Percentiles rank a stretch among this genome's conserved stretches.
phyloP scores from a whole-genome alignment of 2,113 vertebrate genomes.

The Isichthys henryi region DNA sequence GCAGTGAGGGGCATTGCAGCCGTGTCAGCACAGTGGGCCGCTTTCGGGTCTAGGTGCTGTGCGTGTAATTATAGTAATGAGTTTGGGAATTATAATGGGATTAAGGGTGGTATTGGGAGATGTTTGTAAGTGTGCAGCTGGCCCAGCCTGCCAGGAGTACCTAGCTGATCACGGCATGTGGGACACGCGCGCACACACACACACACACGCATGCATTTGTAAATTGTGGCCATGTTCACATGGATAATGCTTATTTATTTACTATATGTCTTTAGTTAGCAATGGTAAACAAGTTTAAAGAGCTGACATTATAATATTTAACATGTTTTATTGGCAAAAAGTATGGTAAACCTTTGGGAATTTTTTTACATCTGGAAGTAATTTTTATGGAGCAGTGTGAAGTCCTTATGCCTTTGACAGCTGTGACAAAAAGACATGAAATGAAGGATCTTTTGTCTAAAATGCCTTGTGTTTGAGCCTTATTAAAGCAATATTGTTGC shows the following conservation, averaged over 20 bases:
- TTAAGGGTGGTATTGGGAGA: neutral
- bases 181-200: neutral
- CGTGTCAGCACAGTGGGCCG: neutral
- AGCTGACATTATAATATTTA: neutral
- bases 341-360: neutral
- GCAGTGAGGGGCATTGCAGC: neutral
- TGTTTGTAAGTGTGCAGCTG: neutral
- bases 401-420: neutral
- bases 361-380: neutral
- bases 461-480: neutral
- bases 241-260: neutral
- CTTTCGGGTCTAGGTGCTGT: neutral
- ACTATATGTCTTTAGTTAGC: neutral
- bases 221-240: neutral
- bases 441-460: neutral
- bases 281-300: neutral
- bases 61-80: neutral
- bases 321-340: neutral
- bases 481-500: neutral
- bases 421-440: neutral
- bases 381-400: neutral
- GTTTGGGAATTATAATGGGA: neutral
- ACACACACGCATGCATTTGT: neutral
- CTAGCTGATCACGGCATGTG: neutral
- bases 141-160: neutral